Conservation (phyloP, 2,888 invertebrate species). For the Dasypogon diadema region DNA sequence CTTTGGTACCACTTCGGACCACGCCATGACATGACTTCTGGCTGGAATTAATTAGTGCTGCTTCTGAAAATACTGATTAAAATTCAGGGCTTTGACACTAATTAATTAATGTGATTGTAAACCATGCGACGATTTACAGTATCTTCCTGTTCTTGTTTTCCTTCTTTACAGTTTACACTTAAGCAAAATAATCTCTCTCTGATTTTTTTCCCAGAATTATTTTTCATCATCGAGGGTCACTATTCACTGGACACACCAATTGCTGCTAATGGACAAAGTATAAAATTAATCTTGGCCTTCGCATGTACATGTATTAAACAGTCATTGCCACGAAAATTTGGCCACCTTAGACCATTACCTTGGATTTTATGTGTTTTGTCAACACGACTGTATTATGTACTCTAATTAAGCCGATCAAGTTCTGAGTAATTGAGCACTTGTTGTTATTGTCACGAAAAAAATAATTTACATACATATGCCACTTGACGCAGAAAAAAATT, state of each 20-base stretch:
- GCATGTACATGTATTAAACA: too few species aligned
- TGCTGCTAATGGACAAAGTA: too few species aligned
- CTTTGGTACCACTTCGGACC: not conserved
- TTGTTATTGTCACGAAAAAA: not conserved
- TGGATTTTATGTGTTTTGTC: not conserved
- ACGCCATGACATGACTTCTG: not conserved
- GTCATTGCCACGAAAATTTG: too few species aligned
- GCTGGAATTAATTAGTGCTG: too few species aligned
- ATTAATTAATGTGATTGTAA: conserved; percentile 27
- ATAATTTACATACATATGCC: too few species aligned
- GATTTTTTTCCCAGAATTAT: too few species aligned
- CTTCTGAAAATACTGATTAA: not conserved
- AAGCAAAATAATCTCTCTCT: too few species aligned
- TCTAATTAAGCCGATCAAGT: not conserved
- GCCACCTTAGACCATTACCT: not conserved
- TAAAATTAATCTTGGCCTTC: too few species aligned
- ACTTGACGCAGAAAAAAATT: too few species aligned
- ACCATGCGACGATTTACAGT: conserved; percentile 10
- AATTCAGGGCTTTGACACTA: conserved; percentile 32
- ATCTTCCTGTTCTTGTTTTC: conserved; percentile 16
- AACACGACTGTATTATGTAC: not conserved
- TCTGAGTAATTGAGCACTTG: not conserved
- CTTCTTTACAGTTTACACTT: too few species aligned
- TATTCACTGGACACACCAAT: too few species aligned
- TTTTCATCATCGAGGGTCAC: too few species aligned